Base-by-base conservation (phyloP, 37 sponge, comb jelly and placozoan genomes). In the Agelas oroides region DNA sequence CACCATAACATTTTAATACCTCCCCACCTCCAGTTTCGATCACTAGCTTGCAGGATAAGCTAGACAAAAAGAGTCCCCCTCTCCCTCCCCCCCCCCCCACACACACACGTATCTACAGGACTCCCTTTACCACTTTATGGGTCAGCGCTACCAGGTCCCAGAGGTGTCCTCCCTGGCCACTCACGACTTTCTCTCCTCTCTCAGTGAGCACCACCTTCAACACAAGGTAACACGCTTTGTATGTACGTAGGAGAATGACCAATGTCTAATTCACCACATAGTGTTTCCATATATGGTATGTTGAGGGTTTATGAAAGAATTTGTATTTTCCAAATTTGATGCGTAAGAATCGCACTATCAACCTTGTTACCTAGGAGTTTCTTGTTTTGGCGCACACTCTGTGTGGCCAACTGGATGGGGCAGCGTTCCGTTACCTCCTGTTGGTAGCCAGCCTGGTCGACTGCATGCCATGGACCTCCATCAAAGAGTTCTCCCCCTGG, bases 341-440 rank as follows among this genome's bases (percentile, higher is more conserved):
- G n/a, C n/a, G n/a, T n/a, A n/a, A n/a, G n/a, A n/a, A n/a, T n/a
- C n/a, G n/a, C n/a, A n/a, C n/a, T n/a, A n/a, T n/a, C n/a, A n/a
- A n/a, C n/a, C n/a, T n/a, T 69, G 37, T 35, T 20, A n/a, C 31
- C 62, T 33, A 93, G 94, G 65, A 78, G 28, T 25, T 93, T 18
- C 72, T 64, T 23, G 38, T 94, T 32, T 57, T 91, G 28, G 60
- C 54, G 20, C 78, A 72, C 13, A 54, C 41, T 13, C 70, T 94
- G 62, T 65, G 79, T 53, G 89, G 88, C 1, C 1, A 57, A 0
- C 24, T 91, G 33, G 85, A 82, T 41, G 65, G 80, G 19, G 30
- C 73, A 59, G 59, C 77, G 19, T 73, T 94, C 56, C 65, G 95
- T 15, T 92, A 92, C 76, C 27, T 84, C 15, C 86, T 94, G 23